Base-by-base conservation (phyloP, 2,888 invertebrate species). In the Meiosimyza platycephala region DNA sequence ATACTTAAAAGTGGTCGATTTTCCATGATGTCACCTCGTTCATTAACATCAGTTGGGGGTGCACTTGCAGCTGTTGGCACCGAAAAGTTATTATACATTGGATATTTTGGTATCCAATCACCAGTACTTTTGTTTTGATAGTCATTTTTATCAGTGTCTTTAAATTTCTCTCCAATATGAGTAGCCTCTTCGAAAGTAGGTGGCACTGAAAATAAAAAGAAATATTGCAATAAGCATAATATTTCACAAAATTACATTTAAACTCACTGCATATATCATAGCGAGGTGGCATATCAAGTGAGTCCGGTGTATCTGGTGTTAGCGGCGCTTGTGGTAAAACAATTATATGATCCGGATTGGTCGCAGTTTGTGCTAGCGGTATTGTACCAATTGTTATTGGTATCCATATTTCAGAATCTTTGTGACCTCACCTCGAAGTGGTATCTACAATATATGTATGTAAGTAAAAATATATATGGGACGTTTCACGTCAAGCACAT, bases 321-420 rank as follows among this genome's bases (percentile, higher is more conserved):
- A 84, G 81, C 1, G 81, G 80, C 11, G 79, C 76, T 0, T 84
- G 80, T 40, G 80, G 79, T 6, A 74, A 55, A 4, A 76, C 76
- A 4, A 74, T 76, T 1, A 74, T 78, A 55, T 77, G 72, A 0
- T 47, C 40, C 0, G 79, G 80, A 74, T 79, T 67, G 4, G 77
- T 75, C 0, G 82, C 80, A 73, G 71, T 76, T 62, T 80, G 79
- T 1, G 71, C 76, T 15, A 84, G 12, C 0, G 84, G 83, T 51
- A 82, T 79, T 0, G 82, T 85, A 72, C 85, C 84, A 28, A 84
- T 78, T 7, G 74, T 75, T 11, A 84, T 76, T 11, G 81, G 79
- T 9, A 76, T 50, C 5, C 60, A 47, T 1, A 83, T 77, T 59
- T 74, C 76, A 0, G 77, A 69, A 59, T 80, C 76, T 1, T 69